These are phyloP conservation scores for Dione juno DNA, from an alignment of 2,888 invertebrate species.

Conservation along the genomic window DNA sequence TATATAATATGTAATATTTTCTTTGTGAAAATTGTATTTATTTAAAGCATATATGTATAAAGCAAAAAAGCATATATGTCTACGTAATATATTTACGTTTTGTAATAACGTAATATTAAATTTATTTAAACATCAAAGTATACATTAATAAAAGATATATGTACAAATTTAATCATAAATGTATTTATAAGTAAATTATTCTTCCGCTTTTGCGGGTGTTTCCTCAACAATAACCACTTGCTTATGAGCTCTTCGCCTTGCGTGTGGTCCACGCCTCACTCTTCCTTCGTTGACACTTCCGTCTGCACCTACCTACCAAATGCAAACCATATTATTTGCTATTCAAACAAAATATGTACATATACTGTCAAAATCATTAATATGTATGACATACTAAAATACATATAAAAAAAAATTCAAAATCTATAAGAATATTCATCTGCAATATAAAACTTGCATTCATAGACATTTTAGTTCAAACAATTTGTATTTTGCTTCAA, in stretches of 20 bases:
- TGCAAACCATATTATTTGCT: not conserved
- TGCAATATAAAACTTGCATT: no score
- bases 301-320: slow-evolving; percentile 36
- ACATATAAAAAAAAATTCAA: no score
- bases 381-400: no score
- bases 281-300: slow-evolving; percentile 31
- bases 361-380: no score
- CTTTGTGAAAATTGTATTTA: not conserved
- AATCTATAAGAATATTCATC: no score
- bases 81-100: not conserved
- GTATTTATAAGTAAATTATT: not conserved
- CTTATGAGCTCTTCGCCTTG: slow-evolving; percentile 43
- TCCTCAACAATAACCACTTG: slow-evolving; percentile 37
- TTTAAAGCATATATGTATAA: not conserved
- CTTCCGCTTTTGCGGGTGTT: slow-evolving; percentile 23
- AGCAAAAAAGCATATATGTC: not conserved
- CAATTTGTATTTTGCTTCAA: not conserved
- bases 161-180: not conserved
- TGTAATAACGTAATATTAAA: not conserved
- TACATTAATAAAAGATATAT: not conserved
- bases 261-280: slow-evolving; percentile 39
- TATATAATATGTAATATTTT: not conserved
- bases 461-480: not conserved
- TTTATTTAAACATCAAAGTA: not conserved
- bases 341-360: no score